Base-by-base conservation (phyloP, 2,113 vertebrate genomes). In the Agapornis roseicollis region DNA sequence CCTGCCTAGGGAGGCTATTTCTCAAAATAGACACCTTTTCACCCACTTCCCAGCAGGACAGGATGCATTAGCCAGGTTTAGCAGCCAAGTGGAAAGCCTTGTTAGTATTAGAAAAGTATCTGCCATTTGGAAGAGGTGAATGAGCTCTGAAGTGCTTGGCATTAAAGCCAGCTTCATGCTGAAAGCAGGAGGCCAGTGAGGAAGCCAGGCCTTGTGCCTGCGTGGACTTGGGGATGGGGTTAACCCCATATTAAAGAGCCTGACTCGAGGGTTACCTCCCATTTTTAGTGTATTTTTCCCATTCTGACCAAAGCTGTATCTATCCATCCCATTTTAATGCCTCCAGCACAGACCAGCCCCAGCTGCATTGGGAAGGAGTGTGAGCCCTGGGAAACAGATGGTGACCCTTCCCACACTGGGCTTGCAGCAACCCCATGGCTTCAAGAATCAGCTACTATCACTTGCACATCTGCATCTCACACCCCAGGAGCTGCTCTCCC, bases 101-200 rank as follows among this genome's bases (percentile, higher is more conserved):
- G 35, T 22, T 50, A 69, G 25, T 7, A 4, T 35, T 31, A 50
- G 63, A 53, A 82, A 82, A 85, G 70, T 12, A 33, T 28, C 1
- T 5, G 42, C 33, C 42, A 17, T 11, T 80, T 35, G 49, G 66
- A 89, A 61, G 53, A 47, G 13, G 23, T 83, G 14, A 10, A 55
- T 0, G 0, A 80, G 39, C 27, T 20, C 63, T 42, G 64, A 50
- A 72, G 14, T 5, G 5, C 5, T 72, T 42, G 72, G 39, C 56
- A 56, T 53, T 2, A 7, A 58, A 81, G 55, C 28, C 70, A 85
- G 13, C 65, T 93, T 72, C 39, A 44, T 22, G 27, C 70, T 74
- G 65, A n/a, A 50, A 66, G 33, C 3, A 25, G 71, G 47, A 76
- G 31, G 27, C 0, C 1, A 66, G 31, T 0, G 2, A 58, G n/a